A percentile compares a stretch with the other conserved stretches of the same genome.
Evolutionary conservation across 2,888 invertebrate species (phyloP).

Genomic region (Hipparchia semele): DNA sequence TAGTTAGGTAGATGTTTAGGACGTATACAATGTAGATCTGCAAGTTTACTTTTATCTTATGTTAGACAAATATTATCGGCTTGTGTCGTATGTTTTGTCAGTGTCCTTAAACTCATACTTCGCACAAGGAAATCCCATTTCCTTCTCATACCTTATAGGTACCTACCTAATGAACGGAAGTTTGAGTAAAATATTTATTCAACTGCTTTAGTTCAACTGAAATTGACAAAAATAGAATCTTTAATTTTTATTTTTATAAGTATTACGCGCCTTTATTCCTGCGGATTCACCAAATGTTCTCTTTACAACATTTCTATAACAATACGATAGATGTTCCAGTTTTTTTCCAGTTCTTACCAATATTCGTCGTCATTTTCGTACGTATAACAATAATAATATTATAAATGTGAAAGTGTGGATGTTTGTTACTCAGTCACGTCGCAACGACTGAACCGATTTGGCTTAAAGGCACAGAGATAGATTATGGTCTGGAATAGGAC

Average conservation of each 20-base stretch:
- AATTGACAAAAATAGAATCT: background rate
- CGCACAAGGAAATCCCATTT: conserved; percentile 59
- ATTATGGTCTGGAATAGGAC: no score
- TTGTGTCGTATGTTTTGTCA: conserved; percentile 20
- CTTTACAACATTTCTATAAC: no score
- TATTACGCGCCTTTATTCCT: background rate
- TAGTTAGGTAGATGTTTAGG: no score
- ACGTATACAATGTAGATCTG: background rate
- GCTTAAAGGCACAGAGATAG: no score
- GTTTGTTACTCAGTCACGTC: no score
- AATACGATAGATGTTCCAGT: background rate
- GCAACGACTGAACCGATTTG: no score
- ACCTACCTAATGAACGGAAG: conserved; percentile 53
- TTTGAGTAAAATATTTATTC: conserved; percentile 66
- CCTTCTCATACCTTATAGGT: conserved; percentile 48
- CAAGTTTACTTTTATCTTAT: conserved; percentile 1
- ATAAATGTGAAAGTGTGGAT: no score
- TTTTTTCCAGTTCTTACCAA: background rate
- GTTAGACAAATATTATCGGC: conserved; percentile 7
- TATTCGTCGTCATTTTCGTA: background rate
- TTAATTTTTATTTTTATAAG: background rate
- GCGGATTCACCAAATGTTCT: background rate
- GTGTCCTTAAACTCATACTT: conserved; percentile 26
- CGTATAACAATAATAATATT: background rate
- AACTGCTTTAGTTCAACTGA: conserved; percentile 22